These are phyloP conservation scores for Cyrtodaria siliqua DNA, from an alignment of 2,888 invertebrate genomes.

Conservation along the genomic window DNA sequence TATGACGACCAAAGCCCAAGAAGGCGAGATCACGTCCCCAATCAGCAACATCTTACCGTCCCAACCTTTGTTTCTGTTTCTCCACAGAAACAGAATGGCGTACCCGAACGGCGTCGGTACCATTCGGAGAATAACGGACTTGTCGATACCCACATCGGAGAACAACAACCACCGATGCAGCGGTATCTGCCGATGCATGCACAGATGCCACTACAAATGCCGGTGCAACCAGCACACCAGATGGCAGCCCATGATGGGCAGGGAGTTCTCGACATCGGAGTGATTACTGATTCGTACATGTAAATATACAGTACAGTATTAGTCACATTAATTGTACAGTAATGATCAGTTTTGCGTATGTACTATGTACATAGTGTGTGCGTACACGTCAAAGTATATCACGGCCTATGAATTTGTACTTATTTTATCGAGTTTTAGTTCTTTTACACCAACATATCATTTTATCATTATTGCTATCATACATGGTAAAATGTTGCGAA, in stretches of 20 bases:
- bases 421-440: too few species aligned
- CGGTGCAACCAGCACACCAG: conserved; percentile 19
- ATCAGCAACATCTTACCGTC: conserved; percentile 37
- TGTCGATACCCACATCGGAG: conserved; percentile 51
- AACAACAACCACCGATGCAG: conserved; percentile 14
- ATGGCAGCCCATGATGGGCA: conserved; percentile 7
- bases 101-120: conserved; percentile 28
- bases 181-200: not conserved
- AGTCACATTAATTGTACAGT: too few species aligned
- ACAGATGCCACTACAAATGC: conserved; percentile 13
- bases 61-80: conserved; percentile 5
- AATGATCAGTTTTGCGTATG: too few species aligned
- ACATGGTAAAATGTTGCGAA: too few species aligned
- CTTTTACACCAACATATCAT: too few species aligned
- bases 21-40: conserved; percentile 19
- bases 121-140: conserved; percentile 44
- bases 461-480: too few species aligned
- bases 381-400: too few species aligned
- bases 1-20: conserved; percentile 42
- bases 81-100: not conserved
- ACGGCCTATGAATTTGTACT: too few species aligned
- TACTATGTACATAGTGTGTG: too few species aligned
- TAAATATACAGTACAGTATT: conserved; percentile 24
- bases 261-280: conserved; percentile 54
- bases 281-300: conserved; percentile 61